These are phyloP conservation scores for Zosterops japonicus DNA, from an alignment of 2,113 vertebrate species.

Conservation along the genomic window DNA sequence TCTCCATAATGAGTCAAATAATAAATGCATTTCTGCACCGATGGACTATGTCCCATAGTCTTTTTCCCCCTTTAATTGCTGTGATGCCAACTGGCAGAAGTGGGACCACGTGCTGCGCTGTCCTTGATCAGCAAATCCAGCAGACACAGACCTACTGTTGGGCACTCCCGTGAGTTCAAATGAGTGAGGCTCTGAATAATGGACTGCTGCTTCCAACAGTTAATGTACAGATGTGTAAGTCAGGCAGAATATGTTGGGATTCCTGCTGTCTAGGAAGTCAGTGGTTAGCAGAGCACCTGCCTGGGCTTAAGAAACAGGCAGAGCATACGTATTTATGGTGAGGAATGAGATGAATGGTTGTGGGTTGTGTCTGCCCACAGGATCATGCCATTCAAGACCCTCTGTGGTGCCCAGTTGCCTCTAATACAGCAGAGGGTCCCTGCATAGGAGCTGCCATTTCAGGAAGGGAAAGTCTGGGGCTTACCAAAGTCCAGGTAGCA, in stretches of 20 bases:
- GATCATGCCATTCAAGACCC: neutral
- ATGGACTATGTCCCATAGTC: neutral
- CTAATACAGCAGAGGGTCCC: neutral
- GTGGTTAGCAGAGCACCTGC: neutral
- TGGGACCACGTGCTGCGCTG: constrained; percentile 6
- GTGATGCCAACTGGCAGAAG: neutral
- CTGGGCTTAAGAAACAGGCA: neutral
- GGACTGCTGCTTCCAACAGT: neutral
- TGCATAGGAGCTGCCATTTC: neutral
- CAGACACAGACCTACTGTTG: neutral
- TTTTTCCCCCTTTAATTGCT: constrained; percentile 40
- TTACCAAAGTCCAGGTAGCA: neutral
- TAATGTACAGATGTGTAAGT: neutral
- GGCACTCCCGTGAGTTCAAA: neutral
- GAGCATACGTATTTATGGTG: neutral
- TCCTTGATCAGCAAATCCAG: constrained; percentile 47
- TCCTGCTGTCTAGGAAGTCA: neutral
- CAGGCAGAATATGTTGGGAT: neutral
- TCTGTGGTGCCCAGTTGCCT: neutral
- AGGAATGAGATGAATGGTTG: neutral
- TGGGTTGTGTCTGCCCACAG: neutral
- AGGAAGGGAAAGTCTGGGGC: neutral
- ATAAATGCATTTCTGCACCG: constrained; percentile 8
- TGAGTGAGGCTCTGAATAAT: constrained; percentile 1
- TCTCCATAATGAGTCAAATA: constrained; percentile 54